Evolutionary conservation across 2,888 invertebrate species (phyloP).

Genomic region (Isoperla grammatica): DNA sequence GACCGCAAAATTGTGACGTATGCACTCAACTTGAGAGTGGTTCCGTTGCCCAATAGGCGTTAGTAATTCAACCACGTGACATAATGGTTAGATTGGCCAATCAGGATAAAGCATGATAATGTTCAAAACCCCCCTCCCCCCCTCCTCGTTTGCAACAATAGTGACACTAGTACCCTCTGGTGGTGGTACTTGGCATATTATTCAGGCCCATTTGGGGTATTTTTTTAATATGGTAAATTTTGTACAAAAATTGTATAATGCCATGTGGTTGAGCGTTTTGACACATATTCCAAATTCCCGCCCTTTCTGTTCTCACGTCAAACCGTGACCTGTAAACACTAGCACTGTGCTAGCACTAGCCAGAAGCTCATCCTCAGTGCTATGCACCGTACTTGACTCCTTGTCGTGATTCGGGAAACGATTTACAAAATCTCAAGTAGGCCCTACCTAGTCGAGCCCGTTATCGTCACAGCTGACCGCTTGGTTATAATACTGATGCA

Average conservation of each 20-base stretch:
- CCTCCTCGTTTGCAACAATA: background rate
- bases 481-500: too few species aligned
- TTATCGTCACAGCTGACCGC: too few species aligned
- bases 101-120: conserved; percentile 20
- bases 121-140: conserved; percentile 18
- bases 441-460: too few species aligned
- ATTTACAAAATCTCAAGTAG: too few species aligned
- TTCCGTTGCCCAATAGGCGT: conserved; percentile 25
- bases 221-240: too few species aligned
- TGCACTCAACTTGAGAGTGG: conserved; percentile 29
- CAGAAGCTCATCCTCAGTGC: too few species aligned
- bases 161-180: conserved; percentile 8
- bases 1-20: conserved; percentile 47
- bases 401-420: too few species aligned
- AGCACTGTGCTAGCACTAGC: too few species aligned
- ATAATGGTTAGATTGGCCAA: conserved; percentile 26
- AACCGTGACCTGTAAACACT: too few species aligned
- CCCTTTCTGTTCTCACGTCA: background rate
- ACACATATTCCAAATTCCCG: conserved; percentile 2
- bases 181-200: background rate
- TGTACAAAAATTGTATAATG: background rate
- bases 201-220: background rate
- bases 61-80: conserved; percentile 26
- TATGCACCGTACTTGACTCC: too few species aligned
- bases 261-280: background rate